A percentile compares a stretch with the other conserved stretches of the same genome.
Evolutionary conservation across 2,797 vertebrate species (phyloP).

Genomic region (Naso thynnoides): DNA sequence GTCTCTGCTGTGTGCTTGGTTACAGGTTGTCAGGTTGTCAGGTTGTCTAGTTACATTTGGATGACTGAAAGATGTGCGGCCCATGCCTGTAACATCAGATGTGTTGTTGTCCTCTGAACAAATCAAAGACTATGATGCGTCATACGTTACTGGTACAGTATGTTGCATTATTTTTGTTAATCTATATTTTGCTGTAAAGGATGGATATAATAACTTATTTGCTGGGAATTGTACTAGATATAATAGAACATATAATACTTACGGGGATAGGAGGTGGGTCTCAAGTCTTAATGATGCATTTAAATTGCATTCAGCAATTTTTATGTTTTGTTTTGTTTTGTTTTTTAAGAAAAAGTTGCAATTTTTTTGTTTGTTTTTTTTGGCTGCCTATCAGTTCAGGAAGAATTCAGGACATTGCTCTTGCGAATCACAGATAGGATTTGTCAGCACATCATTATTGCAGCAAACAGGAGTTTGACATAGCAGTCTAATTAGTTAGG

Average conservation of each 20-base stretch:
- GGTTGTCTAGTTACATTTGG: conserved; percentile 48
- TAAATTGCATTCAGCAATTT: conserved; percentile 82
- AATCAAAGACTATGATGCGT: conserved; percentile 68
- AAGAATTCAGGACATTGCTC: conserved; percentile 82
- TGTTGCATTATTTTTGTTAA: conserved; percentile 79
- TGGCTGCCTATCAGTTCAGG: conserved; percentile 78
- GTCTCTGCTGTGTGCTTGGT: conserved; percentile 40
- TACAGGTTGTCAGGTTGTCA: conserved; percentile 46
- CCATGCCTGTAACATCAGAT: conserved; percentile 65
- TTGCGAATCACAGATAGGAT: conserved; percentile 74
- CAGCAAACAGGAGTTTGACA: conserved; percentile 89
- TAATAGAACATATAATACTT: conserved; percentile 74
- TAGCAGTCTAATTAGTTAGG: conserved; percentile 83
- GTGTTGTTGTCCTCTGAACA: conserved; percentile 70
- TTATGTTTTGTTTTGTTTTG: conserved; percentile 55
- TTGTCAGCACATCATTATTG: conserved; percentile 85
- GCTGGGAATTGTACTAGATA: conserved; percentile 79
- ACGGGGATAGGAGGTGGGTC: conserved; percentile 76
- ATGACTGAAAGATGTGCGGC: conserved; percentile 85
- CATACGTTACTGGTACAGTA: conserved; percentile 68
- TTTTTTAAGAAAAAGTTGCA: conserved; percentile 67
- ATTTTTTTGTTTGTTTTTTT: conserved; percentile 66
- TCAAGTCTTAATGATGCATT: conserved; percentile 87
- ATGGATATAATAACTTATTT: conserved; percentile 81
- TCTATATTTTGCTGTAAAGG: conserved; percentile 82